These are phyloP conservation scores for Molossus alvarezi DNA, from an alignment of 2,797 vertebrate genomes.

Conservation along the genomic window DNA sequence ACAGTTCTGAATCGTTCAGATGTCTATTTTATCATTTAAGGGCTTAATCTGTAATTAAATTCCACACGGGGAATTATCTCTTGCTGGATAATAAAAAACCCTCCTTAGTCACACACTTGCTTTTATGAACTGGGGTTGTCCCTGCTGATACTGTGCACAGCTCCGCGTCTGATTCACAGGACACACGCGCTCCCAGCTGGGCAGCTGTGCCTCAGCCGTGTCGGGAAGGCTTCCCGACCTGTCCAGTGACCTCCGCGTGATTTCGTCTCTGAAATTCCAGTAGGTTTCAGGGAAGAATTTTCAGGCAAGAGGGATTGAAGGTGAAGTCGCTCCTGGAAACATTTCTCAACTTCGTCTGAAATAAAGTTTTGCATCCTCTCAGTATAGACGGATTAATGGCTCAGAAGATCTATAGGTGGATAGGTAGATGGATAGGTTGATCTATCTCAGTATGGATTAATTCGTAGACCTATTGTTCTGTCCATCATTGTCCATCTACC, in stretches of 20 bases:
- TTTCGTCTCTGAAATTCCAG: background rate
- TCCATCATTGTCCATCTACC: background rate
- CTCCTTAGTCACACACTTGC: rapidly evolving
- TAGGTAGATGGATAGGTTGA: background rate
- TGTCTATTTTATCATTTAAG: background rate
- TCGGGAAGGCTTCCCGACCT: background rate
- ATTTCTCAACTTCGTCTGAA: rapidly evolving
- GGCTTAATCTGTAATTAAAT: background rate
- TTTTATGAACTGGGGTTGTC: rapidly evolving
- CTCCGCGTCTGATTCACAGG: rapidly evolving
- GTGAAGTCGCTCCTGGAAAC: rapidly evolving
- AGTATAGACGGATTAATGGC: background rate
- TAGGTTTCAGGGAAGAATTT: background rate
- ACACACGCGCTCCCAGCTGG: background rate
- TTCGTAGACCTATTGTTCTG: background rate
- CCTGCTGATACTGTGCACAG: rapidly evolving
- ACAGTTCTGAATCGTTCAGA: background rate
- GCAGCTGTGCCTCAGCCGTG: too few species aligned
- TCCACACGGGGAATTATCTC: background rate
- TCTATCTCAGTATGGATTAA: background rate
- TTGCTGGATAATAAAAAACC: background rate
- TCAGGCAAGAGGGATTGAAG: background rate
- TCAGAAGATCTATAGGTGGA: background rate
- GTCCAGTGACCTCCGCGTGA: background rate
- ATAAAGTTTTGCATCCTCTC: background rate